Evolutionary conservation across 2,888 invertebrate genomes (phyloP).

Genomic region (Parnassius smintheus): DNA sequence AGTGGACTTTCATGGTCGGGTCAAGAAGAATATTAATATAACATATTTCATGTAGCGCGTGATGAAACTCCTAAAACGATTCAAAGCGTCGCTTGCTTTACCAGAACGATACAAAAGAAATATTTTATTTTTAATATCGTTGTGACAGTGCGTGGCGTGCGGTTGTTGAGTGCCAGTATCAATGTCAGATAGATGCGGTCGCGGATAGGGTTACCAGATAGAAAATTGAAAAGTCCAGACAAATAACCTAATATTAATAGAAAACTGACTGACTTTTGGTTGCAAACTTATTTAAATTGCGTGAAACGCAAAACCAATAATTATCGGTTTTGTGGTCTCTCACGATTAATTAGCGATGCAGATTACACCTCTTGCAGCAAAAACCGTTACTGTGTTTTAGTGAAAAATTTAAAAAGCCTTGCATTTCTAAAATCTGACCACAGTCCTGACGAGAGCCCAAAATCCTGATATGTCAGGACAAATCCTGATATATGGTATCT

Average conservation of each 20-base stretch:
- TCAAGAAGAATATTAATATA: no score
- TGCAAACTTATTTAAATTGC: neutral
- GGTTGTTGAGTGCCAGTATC: neutral
- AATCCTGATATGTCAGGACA: no score
- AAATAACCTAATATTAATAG: neutral
- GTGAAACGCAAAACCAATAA: no score
- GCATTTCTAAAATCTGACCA: no score
- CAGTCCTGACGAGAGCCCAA: no score
- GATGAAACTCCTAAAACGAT: neutral
- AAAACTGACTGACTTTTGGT: neutral
- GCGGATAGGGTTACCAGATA: no score
- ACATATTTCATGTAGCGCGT: no score
- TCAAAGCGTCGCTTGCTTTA: conserved; percentile 8
- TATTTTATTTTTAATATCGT: conserved; percentile 11
- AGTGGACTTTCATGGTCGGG: no score
- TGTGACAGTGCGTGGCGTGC: neutral
- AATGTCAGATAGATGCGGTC: neutral
- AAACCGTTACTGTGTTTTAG: no score
- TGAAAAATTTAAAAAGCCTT: no score
- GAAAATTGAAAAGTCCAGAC: no score
- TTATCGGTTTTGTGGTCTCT: neutral
- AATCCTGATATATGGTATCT: no score
- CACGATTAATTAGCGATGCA: neutral
- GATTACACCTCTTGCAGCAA: neutral
- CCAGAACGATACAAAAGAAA: conserved; percentile 12